A percentile compares a stretch with the other conserved stretches of the same genome.
phyloP scores from a whole-genome alignment of 2,888 invertebrate species.

The Drosophila ezoana region DNA sequence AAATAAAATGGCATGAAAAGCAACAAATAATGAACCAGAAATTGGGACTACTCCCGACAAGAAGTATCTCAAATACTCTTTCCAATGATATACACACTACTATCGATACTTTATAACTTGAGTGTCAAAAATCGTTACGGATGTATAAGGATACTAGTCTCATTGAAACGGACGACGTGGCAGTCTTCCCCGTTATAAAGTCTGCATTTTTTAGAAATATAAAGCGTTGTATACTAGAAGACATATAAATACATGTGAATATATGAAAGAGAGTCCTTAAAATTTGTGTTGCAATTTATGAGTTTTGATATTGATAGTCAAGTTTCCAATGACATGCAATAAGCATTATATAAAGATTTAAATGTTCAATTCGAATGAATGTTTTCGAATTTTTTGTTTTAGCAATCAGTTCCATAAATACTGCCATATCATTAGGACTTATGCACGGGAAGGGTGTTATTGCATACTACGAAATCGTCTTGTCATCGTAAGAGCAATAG shows the following conservation, averaged over 20 bases:
- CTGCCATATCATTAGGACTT: background rate
- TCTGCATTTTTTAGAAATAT: background rate
- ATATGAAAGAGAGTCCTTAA: too few species aligned
- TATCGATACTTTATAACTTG: background rate
- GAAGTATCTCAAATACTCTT: constrained; percentile 44
- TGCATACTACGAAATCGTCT: constrained; percentile 60
- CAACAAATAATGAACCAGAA: constrained; percentile 58
- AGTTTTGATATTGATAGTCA: background rate
- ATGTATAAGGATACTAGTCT: background rate
- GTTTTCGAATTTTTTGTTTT: too few species aligned
- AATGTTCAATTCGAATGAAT: background rate
- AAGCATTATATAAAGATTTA: background rate
- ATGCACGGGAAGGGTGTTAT: constrained; percentile 39
- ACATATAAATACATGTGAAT: too few species aligned
- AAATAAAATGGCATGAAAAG: constrained; percentile 63
- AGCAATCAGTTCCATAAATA: background rate
- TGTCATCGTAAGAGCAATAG: constrained; percentile 75
- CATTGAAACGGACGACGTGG: background rate
- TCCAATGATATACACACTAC: background rate
- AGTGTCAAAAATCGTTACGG: too few species aligned
- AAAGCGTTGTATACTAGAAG: too few species aligned
- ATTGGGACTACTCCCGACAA: constrained; percentile 10
- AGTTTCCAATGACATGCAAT: too few species aligned
- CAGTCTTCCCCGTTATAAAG: background rate
- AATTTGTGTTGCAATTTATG: too few species aligned